These are phyloP conservation scores for Erpobdella octoculata DNA, from an alignment of 2,888 invertebrate species.

Conservation along the genomic window DNA sequence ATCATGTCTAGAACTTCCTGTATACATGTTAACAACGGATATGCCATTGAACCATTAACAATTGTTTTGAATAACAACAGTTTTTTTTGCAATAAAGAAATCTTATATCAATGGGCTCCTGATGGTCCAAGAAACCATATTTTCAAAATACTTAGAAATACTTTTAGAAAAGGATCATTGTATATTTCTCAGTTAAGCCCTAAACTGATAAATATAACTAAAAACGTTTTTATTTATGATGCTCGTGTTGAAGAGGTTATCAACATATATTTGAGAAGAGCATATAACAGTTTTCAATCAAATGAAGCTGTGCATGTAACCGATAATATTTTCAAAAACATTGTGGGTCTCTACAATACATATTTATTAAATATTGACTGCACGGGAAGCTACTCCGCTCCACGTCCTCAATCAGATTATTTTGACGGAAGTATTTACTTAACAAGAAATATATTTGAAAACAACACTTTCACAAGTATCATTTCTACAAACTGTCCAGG, in stretches of 20 bases:
- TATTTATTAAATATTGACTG: not conserved
- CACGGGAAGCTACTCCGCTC: too few species aligned
- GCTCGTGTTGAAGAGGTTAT: not conserved
- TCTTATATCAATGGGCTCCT: not conserved
- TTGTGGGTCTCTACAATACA: not conserved
- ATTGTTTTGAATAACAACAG: not conserved
- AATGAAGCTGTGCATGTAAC: conserved; percentile 7
- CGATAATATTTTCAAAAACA: not conserved
- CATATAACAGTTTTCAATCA: not conserved
- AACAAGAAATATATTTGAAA: conserved; percentile 15
- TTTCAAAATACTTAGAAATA: not conserved
- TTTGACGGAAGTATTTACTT: too few species aligned
- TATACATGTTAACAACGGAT: too few species aligned
- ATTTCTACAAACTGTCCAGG: not conserved
- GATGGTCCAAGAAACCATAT: not conserved
- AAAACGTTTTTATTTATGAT: not conserved
- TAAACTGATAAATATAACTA: not conserved
- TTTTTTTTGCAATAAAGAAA: not conserved
- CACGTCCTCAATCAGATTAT: not conserved
- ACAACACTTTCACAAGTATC: conserved; percentile 1
- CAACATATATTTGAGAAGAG: not conserved
- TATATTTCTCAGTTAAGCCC: not conserved
- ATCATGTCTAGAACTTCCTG: too few species aligned
- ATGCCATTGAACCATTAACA: too few species aligned
- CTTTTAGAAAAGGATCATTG: not conserved